Evolutionary conservation across 2,797 vertebrate species (phyloP), one percentile per base, ranked within the genome.

Genomic region (Alfaro cultratus): DNA sequence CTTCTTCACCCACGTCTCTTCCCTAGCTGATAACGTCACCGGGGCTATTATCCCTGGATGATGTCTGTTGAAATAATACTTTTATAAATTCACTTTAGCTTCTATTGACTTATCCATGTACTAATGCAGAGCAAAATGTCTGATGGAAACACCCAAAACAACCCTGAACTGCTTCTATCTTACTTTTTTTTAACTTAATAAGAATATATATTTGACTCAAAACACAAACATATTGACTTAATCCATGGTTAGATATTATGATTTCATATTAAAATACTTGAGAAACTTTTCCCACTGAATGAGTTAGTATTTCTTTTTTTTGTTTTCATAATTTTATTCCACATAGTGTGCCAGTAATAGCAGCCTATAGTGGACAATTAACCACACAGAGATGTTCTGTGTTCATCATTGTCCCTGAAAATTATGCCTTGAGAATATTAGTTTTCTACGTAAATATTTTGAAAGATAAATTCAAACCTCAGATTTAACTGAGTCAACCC

Each of bases 21-120:
- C 77, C 55, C 79, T 81, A 83, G 76, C 81, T 39, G 36, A 41
- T 41, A 86, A 83, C 80, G 49, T 79, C 88, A 89, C 85, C 86
- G 77, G 83, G 84, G 91, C 91, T 86, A 90, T 92, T 91, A 88
- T 89, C 90, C 84, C 83, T 88, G 92, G 83, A 87, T 89, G 88
- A 74, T 31, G 55, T 64, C 71, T 91, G 89, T 76, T 79, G 75
- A 85, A 64, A 74, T 80, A 88, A 60, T 45, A 36, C 71, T 62
- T 57, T 3, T 39, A 16, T 18, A 9, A 21, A 34, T n/a, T 71
- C 15, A 64, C 15, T 15, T 36, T 46, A 46, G 13, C 15, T 13
- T 16, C 41, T 26, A 46, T 6, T 70, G 23, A 43, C 10, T 34
- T 16, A 62, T 16, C 57, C 6, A 34, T 62, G 29, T 16, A 16